These are phyloP conservation scores for Plutella xylostella DNA, from an alignment of 2,888 invertebrate species.

Conservation along the genomic window DNA sequence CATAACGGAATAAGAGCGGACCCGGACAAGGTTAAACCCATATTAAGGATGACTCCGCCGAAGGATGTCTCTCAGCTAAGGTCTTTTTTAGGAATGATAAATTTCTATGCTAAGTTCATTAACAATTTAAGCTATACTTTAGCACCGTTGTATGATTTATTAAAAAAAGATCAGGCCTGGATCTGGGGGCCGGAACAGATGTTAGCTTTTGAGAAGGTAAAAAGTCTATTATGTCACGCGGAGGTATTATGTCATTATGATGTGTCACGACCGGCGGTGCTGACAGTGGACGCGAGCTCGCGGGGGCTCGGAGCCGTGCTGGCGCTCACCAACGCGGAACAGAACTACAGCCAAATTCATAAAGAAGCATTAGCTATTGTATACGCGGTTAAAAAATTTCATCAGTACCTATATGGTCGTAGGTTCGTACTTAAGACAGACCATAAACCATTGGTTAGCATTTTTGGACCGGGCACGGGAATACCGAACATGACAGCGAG, in stretches of 20 bases:
- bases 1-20: not conserved
- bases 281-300: too few relatives aligned
- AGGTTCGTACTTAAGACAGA: constrained; percentile 18
- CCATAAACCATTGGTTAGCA: constrained; percentile 20
- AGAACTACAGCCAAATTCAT: not conserved
- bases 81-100: not conserved
- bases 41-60: not conserved
- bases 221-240: not conserved
- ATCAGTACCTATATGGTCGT: constrained; percentile 7
- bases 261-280: too few relatives aligned
- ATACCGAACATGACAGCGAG: constrained; percentile 18
- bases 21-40: not conserved
- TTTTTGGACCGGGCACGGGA: constrained; percentile 17
- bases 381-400: constrained; percentile 5
- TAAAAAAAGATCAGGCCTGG: not conserved
- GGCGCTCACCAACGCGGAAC: constrained; percentile 2
- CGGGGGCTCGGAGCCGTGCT: constrained; percentile 8
- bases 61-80: not conserved
- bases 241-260: not conserved
- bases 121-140: not conserved
- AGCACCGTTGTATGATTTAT: not conserved
- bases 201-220: not conserved
- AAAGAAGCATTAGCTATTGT: constrained; percentile 7
- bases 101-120: not conserved
- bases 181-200: not conserved